These are phyloP conservation scores for Pangasius krempfi DNA, from an alignment of 2,797 vertebrate genomes.

Conservation along the genomic window DNA sequence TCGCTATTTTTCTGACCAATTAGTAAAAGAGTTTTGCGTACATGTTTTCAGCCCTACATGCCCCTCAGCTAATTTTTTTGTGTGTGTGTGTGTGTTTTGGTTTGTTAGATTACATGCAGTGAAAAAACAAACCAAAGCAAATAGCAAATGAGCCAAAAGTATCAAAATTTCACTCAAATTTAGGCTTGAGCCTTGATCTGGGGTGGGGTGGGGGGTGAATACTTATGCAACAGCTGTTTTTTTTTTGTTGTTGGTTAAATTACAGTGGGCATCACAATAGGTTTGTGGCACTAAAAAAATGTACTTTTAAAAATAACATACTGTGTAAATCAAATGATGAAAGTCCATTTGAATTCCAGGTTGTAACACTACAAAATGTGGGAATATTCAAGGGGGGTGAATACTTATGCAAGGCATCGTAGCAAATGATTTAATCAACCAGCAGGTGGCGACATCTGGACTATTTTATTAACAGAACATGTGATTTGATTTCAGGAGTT, in stretches of 20 bases:
- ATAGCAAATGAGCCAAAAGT: no score
- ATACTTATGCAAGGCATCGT: background rate
- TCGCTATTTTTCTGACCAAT: no score
- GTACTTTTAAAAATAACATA: background rate
- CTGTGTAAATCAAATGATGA: background rate
- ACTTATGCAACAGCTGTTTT: no score
- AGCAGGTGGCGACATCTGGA: background rate
- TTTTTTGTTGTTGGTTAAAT: no score
- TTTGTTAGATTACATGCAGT: background rate
- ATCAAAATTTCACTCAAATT: background rate
- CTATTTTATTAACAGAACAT: slow-evolving; percentile 4
- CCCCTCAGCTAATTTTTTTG: no score
- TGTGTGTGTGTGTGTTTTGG: no score
- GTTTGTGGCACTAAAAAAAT: background rate
- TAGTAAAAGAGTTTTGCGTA: no score
- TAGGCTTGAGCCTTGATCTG: background rate
- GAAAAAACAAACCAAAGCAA: no score
- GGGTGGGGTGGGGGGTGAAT: no score
- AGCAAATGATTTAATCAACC: background rate
- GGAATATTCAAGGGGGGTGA: background rate
- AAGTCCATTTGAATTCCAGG: background rate
- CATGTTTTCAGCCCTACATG: no score
- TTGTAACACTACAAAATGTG: background rate
- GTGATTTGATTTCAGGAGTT: slow-evolving; percentile 79
- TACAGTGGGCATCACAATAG: no score